Percentiles rank a stretch among this genome's conserved stretches.
Conservation (phyloP, 1,140 invertebrate genomes). For the Chlorops oryzae region DNA sequence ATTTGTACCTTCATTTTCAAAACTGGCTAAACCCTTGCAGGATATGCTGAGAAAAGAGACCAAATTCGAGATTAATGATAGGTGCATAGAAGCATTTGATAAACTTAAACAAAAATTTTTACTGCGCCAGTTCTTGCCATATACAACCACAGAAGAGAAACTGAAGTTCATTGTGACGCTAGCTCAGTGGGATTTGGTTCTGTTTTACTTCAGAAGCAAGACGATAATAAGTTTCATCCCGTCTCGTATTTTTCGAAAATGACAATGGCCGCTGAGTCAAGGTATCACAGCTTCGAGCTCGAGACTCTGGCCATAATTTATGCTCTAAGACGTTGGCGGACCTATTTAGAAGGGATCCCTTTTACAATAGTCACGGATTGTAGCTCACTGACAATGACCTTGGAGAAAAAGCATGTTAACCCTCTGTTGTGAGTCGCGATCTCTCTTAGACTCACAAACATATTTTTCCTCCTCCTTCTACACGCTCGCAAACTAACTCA, state of each 20-base stretch:
- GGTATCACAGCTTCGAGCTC: conserved; percentile 26
- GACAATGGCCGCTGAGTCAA: conserved; percentile 17
- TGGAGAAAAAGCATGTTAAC: background rate
- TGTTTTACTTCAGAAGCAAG: conserved; percentile 30
- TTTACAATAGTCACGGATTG: conserved; percentile 17
- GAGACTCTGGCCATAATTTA: conserved; percentile 20
- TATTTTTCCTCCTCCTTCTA: too few relatives aligned
- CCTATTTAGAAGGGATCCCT: conserved; percentile 6
- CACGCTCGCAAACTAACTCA: too few relatives aligned
- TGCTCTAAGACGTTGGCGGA: conserved; percentile 10
- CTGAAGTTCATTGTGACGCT: conserved; percentile 37
- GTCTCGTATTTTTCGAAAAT: conserved; percentile 15
- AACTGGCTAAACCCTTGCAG: conserved; percentile 15
- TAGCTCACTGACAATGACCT: conserved; percentile 5
- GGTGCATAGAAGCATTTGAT: conserved; percentile 20
- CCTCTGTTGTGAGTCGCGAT: too few relatives aligned
- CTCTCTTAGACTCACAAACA: too few relatives aligned
- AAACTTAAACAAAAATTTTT: conserved; percentile 22
- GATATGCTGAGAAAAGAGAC: conserved; percentile 9
- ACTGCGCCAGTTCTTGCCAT: conserved; percentile 28
- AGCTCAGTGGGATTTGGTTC: conserved; percentile 25
- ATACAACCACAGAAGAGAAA: conserved; percentile 9
- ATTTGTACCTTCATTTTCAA: conserved; percentile 18
- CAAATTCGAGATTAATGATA: background rate
- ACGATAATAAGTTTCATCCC: background rate